phyloP scores from a whole-genome alignment of 2,797 vertebrate genomes.

The Morelia viridis region DNA sequence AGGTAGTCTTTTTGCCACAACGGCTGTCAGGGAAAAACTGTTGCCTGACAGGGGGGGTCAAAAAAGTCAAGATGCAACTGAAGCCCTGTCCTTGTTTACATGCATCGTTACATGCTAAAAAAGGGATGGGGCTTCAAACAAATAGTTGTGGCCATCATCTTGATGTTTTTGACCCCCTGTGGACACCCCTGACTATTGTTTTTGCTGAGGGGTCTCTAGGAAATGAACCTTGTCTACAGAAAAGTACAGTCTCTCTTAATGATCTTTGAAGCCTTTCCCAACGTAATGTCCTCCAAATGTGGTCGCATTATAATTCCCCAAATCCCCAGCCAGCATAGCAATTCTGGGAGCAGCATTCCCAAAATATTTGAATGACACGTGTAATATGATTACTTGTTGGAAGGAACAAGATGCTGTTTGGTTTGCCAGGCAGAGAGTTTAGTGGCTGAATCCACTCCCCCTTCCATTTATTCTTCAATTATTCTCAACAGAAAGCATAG shows the following conservation, averaged over 20 bases:
- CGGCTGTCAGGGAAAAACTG: neutral
- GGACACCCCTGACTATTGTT: neutral
- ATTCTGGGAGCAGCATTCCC: neutral
- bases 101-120: neutral
- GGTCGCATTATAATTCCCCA: neutral
- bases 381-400: constrained; percentile 65
- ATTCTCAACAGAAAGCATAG: neutral
- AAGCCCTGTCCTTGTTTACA: neutral
- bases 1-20: neutral
- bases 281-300: neutral
- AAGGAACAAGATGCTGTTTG: constrained; percentile 62
- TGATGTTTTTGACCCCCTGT: neutral
- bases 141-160: neutral
- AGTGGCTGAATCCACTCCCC: neutral
- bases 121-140: neutral
- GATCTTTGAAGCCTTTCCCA: constrained; percentile 51
- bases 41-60: neutral
- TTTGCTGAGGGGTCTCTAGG: constrained; percentile 55
- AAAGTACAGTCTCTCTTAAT: constrained; percentile 67
- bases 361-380: constrained; percentile 44
- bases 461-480: neutral
- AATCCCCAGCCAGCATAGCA: neutral
- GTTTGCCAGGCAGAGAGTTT: neutral
- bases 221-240: constrained; percentile 66
- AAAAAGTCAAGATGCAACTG: neutral